phyloP scores from a whole-genome alignment of 23 tunicate species.

The Ascidia mentula region DNA sequence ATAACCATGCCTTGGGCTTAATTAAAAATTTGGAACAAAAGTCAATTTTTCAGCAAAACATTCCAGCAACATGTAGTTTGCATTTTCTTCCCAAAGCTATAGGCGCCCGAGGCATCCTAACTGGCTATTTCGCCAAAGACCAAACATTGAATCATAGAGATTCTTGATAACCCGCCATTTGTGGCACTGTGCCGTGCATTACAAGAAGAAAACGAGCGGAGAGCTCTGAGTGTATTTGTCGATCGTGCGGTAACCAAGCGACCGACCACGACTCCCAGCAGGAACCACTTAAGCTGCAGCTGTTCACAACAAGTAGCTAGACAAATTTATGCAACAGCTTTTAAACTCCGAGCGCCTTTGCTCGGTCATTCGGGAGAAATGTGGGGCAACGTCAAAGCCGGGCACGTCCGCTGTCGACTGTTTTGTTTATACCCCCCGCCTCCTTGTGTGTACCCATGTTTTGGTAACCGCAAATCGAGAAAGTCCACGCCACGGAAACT shows the following conservation, averaged over 20 bases:
- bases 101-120: not conserved
- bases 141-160: slow-evolving; percentile 1
- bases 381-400: not conserved
- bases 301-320: slow-evolving; percentile 13
- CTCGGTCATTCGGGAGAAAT: too few species aligned
- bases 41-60: too few species aligned
- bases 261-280: not conserved
- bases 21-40: not conserved
- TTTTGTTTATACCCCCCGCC: not conserved
- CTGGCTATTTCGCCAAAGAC: not conserved
- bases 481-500: slow-evolving; percentile 1
- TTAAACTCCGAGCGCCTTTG: not conserved
- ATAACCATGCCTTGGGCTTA: not conserved
- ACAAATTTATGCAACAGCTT: slow-evolving; percentile 14
- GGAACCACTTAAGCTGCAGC: slow-evolving; percentile 14
- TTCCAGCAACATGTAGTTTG: not conserved
- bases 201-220: not conserved
- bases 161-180: not conserved
- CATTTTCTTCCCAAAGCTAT: not conserved
- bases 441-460: not conserved
- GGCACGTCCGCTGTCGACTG: not conserved
- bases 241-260: slow-evolving; percentile 29
- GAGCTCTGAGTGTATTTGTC: slow-evolving; percentile 8
- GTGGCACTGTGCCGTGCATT: not conserved
- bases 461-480: not conserved